Base-by-base conservation (phyloP, 92 coral and sea anemone species). In the Epizoanthus stellaris region DNA sequence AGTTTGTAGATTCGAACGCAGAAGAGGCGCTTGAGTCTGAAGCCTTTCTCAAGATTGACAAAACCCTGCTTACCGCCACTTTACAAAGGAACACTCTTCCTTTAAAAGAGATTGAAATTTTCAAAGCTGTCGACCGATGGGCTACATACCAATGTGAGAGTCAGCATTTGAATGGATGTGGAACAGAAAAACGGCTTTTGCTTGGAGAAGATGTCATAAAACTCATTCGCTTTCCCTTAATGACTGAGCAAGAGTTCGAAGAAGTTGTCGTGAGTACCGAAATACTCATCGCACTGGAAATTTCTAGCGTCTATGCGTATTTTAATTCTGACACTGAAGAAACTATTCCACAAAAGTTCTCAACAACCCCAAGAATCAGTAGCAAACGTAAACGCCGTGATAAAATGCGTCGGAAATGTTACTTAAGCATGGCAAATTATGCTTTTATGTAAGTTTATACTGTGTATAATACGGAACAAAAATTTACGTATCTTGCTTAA, bases 31-130 rank as follows among this genome's bases (percentile, higher is more conserved):
- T 83, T 9, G 36, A 52, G 2, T 69, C 87, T 10, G 64, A 40
- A 59, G 38, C 56, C 7, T 83, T 83, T 54, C 73, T 52, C 42
- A 58, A 70, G n/a, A 54, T 72, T 19, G 80, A 83, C 40, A 69
- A 72, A 20, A 77, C 40, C 6, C 70, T 72, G 0, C 58, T 83
- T 58, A 2, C 67, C 7, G 59, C 60, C 38, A 21, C 70, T 11
- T 70, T 83, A 5, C 60, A 52, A 54, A 69, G 87, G 47, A 77
- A 83, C 42, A 83, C 87, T 17, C 49, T 83, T 1, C 87, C 68
- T 53, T 77, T 79, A 4, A 70, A 70, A 53, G 87, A 83, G 67
- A 70, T 70, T 23, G 80, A 83, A 16, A 20, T 83, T 14, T 83
- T 83, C 30, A 38, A 59, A 20, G 87, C 87, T 9, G 36, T 70